phyloP scores from a whole-genome alignment of 2,113 vertebrate species.

The Catharus bicknelli region DNA sequence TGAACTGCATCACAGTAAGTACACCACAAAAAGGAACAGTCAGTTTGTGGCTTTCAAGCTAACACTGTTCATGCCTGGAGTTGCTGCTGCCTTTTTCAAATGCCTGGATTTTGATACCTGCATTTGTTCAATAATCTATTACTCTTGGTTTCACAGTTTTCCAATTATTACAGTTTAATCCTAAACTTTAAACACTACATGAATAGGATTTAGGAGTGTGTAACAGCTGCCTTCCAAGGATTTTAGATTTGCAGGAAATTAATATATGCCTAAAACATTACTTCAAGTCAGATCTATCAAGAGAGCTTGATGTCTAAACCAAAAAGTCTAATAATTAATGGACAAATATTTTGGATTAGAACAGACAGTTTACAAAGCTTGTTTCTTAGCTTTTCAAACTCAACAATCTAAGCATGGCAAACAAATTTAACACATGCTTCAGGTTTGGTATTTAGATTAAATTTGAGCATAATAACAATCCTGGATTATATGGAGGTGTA shows the following conservation, averaged over 20 bases:
- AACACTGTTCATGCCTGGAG: background rate
- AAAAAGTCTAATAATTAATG: background rate
- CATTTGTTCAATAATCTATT: background rate
- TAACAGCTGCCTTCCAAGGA: background rate
- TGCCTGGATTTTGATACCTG: background rate
- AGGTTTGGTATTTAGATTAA: background rate
- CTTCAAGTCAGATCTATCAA: background rate
- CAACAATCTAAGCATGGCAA: background rate
- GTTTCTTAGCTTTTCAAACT: background rate
- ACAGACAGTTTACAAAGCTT: background rate
- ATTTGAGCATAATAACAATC: background rate
- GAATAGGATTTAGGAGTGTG: background rate
- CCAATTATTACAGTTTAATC: background rate
- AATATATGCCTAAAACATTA: background rate
- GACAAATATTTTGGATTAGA: background rate
- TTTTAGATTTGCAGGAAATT: background rate
- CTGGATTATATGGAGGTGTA: background rate
- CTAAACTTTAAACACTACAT: background rate
- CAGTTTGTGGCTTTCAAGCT: background rate
- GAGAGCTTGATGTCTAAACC: background rate
- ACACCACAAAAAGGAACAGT: background rate
- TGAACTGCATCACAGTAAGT: background rate
- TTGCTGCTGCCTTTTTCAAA: background rate
- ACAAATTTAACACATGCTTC: background rate
- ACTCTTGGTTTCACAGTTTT: background rate